Base-by-base conservation (phyloP, 2,113 vertebrate genomes). In the Rhabdomys dilectus region DNA sequence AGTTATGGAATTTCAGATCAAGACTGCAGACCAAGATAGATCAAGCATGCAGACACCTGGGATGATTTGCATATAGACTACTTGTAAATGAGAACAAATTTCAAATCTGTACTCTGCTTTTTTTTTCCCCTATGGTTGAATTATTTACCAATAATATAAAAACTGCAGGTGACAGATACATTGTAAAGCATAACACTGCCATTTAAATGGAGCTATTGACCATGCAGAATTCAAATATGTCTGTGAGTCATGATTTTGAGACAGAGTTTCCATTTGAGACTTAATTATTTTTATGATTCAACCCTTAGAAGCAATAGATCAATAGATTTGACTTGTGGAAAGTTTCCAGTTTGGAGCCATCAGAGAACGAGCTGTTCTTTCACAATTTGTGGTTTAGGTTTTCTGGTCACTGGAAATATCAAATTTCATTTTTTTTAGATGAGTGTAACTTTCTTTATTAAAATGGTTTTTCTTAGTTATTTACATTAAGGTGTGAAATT, bases 101-200 rank as follows among this genome's bases (percentile, higher is more conserved):
- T 92, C 26, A 81, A 84, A 89, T 92, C 42, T 87, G 15, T 70
- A 48, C 12, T 53, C 22, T 22, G 3, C 45, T 68, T 34, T 66
- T 31, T 31, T 73, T 94, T 95, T 53, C 64, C 64, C 42, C 90
- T 78, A 9, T 51, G 82, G 45, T n/a, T 75, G 45, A 92, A 88
- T 92, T 82, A 89, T 94, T 95, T 88, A n/a, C 6, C 62, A 66
- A 70, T 66, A 89, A 85, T 53, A 89, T 3, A 82, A 75, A 92
- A 84, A 42, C 39, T 51, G 26, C 24, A 89, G 42, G 51, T 45
- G 17, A 64, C 76, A 8, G 45, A 11, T 48, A 34, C 5, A 45
- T 10, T 45, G 42, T 39, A 39, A 88, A 17, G 15, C 78, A 16
- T n/a, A n/a, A 75, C 26, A 75, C 17, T 86, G 42, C 1, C 60